A percentile compares a stretch with the other conserved stretches of the same genome.
Evolutionary conservation across 92 coral and sea anemone species (phyloP).

Genomic region (Galaxea fascicularis): DNA sequence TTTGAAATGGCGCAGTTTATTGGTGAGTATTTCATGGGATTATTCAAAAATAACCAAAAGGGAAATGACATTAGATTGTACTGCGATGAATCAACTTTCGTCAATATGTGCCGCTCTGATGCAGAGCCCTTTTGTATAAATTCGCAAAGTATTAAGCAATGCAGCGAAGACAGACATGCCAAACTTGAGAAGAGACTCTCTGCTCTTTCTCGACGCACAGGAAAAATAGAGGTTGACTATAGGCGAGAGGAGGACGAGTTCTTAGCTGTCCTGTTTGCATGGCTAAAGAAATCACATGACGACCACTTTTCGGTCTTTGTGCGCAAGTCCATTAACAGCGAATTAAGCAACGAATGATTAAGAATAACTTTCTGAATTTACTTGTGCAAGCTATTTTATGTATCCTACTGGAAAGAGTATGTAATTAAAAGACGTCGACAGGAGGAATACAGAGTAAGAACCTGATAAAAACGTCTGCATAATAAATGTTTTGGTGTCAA

Average conservation of each 20-base stretch:
- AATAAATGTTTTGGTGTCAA: too few relatives aligned
- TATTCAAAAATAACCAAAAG: not conserved
- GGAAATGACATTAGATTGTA: constrained; percentile 12
- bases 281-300: too few relatives aligned
- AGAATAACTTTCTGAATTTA: too few relatives aligned
- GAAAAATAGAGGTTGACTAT: not conserved
- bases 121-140: constrained; percentile 45
- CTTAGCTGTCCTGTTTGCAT: not conserved
- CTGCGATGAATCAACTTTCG: constrained; percentile 34
- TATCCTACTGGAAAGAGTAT: too few relatives aligned
- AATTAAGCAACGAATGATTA: not conserved
- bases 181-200: constrained; percentile 17
- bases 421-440: too few relatives aligned
- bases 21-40: constrained; percentile 5
- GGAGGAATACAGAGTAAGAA: too few relatives aligned
- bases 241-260: constrained; percentile 12
- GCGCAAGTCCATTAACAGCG: too few relatives aligned
- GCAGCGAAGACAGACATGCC: constrained; percentile 18
- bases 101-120: constrained; percentile 39
- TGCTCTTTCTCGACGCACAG: constrained; percentile 14
- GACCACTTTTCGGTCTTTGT: too few relatives aligned
- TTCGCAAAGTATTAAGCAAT: constrained; percentile 11
- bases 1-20: constrained; percentile 66
- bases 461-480: too few relatives aligned
- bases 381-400: too few relatives aligned